phyloP scores from a whole-genome alignment of 2,888 invertebrate genomes.

The Acutogordius australiensis region DNA sequence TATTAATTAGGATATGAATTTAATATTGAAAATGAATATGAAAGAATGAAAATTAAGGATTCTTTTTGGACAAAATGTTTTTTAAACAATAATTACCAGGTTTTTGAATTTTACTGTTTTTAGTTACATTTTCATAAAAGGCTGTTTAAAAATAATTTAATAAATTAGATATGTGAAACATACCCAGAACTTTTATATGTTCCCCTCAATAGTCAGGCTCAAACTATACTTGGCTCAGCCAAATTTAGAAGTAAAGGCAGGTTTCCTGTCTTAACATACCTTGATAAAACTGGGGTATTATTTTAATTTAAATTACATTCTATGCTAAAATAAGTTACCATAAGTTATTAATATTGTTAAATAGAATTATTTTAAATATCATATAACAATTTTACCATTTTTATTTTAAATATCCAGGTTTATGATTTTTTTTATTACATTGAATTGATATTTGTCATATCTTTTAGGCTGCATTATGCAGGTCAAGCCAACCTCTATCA shows the following conservation, averaged over 20 bases:
- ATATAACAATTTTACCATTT: no score
- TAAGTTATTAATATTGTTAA: no score
- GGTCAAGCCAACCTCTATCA: constrained; percentile 84
- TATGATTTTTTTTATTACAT: no score
- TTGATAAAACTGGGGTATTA: constrained; percentile 36
- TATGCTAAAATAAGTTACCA: no score
- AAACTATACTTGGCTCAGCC: constrained; percentile 61
- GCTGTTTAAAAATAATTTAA: no score
- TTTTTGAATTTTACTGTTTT: no score
- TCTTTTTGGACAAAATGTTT: neutral
- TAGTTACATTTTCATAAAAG: no score
- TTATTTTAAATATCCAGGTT: neutral
- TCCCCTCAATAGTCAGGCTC: constrained; percentile 49
- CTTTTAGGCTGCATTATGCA: constrained; percentile 37
- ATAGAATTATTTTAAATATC: no score
- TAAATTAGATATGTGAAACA: constrained; percentile 64
- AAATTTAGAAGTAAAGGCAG: constrained; percentile 75
- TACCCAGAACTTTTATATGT: constrained; percentile 77
- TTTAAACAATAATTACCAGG: neutral
- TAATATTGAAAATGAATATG: neutral
- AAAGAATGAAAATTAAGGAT: neutral
- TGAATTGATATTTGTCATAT: constrained; percentile 2
- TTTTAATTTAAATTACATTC: no score
- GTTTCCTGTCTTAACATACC: constrained; percentile 67
- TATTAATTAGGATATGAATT: neutral